Percentiles rank a stretch among this genome's conserved stretches.
These are phyloP conservation scores for Spizella passerina DNA, from an alignment of 2,797 vertebrate species.

Conservation along the genomic window DNA sequence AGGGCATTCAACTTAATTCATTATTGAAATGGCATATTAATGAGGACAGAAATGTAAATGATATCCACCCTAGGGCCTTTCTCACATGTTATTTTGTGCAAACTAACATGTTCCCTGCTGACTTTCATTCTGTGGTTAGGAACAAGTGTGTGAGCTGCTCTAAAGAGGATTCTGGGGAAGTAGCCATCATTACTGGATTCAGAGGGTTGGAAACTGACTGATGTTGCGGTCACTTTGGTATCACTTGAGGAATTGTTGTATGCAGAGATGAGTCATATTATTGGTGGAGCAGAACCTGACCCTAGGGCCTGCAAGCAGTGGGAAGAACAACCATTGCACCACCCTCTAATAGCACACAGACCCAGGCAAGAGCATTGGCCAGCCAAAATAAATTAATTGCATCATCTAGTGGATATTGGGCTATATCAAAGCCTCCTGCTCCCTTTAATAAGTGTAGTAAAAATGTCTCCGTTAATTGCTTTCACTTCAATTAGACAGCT, in stretches of 20 bases:
- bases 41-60: background rate
- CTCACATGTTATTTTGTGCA: background rate
- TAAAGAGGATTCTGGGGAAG: conserved; percentile 30
- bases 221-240: conserved; percentile 54
- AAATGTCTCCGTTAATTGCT: conserved; percentile 44
- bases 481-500: conserved; percentile 9
- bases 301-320: conserved; percentile 30
- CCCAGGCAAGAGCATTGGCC: background rate
- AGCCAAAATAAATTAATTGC: conserved; percentile 76
- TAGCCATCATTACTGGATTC: conserved; percentile 30
- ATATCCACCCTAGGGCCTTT: background rate
- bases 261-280: conserved; percentile 64
- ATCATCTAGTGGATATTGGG: conserved; percentile 69
- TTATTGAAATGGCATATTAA: background rate
- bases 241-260: conserved; percentile 63
- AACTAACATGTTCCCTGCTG: conserved; percentile 4
- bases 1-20: background rate
- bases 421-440: conserved; percentile 65
- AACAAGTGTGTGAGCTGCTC: conserved; percentile 37
- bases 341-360: conserved; percentile 71
- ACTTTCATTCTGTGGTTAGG: conserved; percentile 24
- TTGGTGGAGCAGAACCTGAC: conserved; percentile 58
- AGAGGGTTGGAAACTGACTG: conserved; percentile 48
- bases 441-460: conserved; percentile 51
- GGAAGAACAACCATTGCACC: conserved; percentile 61